Evolutionary conservation across 2,888 invertebrate genomes (phyloP), one percentile per base, ranked within the genome.

Genomic region (Melanophora roralis): DNA sequence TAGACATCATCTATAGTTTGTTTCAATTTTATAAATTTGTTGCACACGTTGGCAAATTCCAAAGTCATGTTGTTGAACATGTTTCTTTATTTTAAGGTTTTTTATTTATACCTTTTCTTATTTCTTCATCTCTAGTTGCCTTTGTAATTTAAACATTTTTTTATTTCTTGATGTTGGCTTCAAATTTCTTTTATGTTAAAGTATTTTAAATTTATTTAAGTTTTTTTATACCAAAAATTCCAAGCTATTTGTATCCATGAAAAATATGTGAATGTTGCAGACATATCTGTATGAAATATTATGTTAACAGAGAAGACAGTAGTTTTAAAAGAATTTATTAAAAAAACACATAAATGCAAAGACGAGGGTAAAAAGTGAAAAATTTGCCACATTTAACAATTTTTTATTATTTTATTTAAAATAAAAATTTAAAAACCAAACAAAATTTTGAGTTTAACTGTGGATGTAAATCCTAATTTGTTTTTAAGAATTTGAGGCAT

Each of bases 21-120:
- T 78, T 74, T 51, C 34, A 74, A 79, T 69, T 55, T 67, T 74
- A 5, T 40, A 34, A 64, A 57, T 80, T 80, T 80, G 72, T 72
- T 80, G 75, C 75, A 75, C 62, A 76, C 78, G 73, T 78, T 68
- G 73, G 73, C 68, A 73, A 74, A 78, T 69, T 78, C 69, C 57
- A 65, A 69, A 74, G 69, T 72, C 80, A 76, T 80, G 75, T 72
- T 80, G 71, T 80, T 76, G 55, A 71, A 64, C 53, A 75, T 80
- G 65, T 53, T 73, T 68, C 38, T 47, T 34, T 60, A 51, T 32
- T 16, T 47, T 14, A n/a, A n/a, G n/a, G n/a, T n/a, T 27, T 5
- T 27, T 27, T 27, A 6, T 27, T 27, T 3, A 6, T 27, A 6
- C 6, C 6, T 14, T 45, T 45, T 19, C 19, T 11, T 7, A 5